Percentiles rank a stretch among this genome's conserved stretches.
Conservation (phyloP, 2,797 vertebrate species). For the Menidia menidia region DNA sequence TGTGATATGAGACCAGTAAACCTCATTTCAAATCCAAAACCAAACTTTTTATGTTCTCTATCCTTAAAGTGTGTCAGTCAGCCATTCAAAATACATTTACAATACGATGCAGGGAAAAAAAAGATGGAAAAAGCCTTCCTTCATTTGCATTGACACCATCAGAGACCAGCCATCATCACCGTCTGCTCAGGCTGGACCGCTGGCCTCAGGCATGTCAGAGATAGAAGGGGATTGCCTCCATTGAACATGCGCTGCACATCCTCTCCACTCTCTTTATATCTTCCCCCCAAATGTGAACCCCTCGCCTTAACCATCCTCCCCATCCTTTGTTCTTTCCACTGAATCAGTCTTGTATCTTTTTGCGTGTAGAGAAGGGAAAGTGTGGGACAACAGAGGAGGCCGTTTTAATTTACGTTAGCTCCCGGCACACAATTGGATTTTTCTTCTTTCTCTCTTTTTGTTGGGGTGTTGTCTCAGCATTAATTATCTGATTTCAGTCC, state of each 20-base stretch:
- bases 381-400: neutral
- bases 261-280: constrained; percentile 19
- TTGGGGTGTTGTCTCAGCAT: constrained; percentile 16
- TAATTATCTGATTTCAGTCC: constrained; percentile 37
- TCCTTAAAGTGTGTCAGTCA: neutral
- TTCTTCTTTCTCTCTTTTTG: neutral
- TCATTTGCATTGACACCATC: neutral
- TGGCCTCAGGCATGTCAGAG: constrained; percentile 28
- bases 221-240: constrained; percentile 20
- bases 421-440: constrained; percentile 16
- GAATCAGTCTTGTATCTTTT: constrained; percentile 10
- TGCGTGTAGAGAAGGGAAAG: neutral
- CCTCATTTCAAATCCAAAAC: neutral
- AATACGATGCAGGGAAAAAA: neutral
- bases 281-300: constrained; percentile 33
- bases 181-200: constrained; percentile 28
- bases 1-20: neutral
- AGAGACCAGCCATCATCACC: constrained; percentile 12
- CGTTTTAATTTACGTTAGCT: constrained; percentile 25
- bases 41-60: constrained; percentile 5
- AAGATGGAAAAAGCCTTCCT: neutral
- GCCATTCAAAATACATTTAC: neutral
- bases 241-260: constrained; percentile 25
- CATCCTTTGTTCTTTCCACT: constrained; percentile 31
- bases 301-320: constrained; percentile 24